phyloP scores from a whole-genome alignment of 2,797 vertebrate genomes.

The Rhynchonycteris naso region DNA sequence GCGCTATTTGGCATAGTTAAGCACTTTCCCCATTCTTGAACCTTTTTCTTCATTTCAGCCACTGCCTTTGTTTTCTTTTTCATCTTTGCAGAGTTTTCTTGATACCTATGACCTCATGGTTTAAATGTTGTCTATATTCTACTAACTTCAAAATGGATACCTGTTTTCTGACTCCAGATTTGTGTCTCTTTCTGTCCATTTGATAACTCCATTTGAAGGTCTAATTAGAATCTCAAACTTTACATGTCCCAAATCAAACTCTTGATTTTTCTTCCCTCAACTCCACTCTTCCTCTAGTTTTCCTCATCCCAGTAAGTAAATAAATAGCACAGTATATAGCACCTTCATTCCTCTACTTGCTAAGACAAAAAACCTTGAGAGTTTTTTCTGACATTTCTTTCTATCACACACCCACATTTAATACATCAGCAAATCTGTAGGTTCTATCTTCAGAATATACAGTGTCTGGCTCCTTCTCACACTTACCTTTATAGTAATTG shows the following conservation, averaged over 20 bases:
- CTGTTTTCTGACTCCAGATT: background rate
- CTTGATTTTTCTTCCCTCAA: slow-evolving; percentile 9
- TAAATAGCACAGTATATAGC: background rate
- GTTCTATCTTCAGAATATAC: background rate
- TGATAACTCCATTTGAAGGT: background rate
- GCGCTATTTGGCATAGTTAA: background rate
- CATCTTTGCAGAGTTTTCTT: background rate
- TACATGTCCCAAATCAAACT: background rate
- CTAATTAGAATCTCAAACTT: slow-evolving; percentile 9
- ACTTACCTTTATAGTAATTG: background rate
- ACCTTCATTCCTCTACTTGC: slow-evolving; percentile 13
- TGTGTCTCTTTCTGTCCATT: background rate
- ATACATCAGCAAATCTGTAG: background rate
- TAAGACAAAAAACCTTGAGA: background rate
- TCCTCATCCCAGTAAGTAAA: background rate
- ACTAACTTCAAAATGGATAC: background rate
- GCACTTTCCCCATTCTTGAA: background rate
- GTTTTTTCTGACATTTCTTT: background rate
- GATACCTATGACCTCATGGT: background rate
- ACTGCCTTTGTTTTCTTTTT: slow-evolving; percentile 5
- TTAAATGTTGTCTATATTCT: background rate
- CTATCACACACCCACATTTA: background rate
- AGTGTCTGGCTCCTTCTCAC: background rate
- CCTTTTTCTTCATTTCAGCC: background rate
- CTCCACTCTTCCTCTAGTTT: background rate